Conservation (phyloP, 1,140 invertebrate genomes). For the Macrocentrus cingulum region DNA sequence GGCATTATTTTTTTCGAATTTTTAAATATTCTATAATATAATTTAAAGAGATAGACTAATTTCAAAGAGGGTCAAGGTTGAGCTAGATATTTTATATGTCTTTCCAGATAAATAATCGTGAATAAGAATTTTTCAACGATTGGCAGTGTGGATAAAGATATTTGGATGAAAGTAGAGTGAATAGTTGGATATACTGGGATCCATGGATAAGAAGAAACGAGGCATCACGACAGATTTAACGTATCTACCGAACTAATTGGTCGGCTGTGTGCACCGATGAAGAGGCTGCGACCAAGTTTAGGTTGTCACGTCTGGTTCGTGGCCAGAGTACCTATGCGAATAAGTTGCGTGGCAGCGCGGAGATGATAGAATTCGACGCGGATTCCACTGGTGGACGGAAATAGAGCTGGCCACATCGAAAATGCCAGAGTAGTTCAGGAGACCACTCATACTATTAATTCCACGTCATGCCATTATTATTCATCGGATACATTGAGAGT, state of each 20-base stretch:
- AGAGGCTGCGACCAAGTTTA: slow-evolving; percentile 29
- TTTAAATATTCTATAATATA: background rate
- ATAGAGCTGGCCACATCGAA: slow-evolving; percentile 49
- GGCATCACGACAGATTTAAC: slow-evolving; percentile 46
- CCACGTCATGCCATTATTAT: too few species aligned
- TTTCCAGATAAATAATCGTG: too few species aligned
- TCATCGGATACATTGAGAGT: too few species aligned
- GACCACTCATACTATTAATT: too few species aligned
- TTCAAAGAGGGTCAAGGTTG: background rate
- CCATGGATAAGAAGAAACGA: slow-evolving; percentile 18
- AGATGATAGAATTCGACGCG: slow-evolving; percentile 55
- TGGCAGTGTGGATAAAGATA: background rate
- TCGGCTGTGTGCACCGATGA: slow-evolving; percentile 39
- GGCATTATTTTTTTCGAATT: background rate
- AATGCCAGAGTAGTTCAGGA: slow-evolving; percentile 44
- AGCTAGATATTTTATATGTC: too few species aligned
- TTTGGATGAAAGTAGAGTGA: background rate
- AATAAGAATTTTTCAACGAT: background rate
- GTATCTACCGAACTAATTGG: slow-evolving; percentile 51
- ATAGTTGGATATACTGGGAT: slow-evolving; percentile 18
- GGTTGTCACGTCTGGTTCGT: slow-evolving; percentile 7
- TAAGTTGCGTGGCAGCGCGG: slow-evolving; percentile 26
- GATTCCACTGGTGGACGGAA: slow-evolving; percentile 54
- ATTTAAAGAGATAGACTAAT: background rate
- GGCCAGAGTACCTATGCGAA: background rate